Conservation (phyloP, 2,888 invertebrate species). For the Clivina fossor region DNA sequence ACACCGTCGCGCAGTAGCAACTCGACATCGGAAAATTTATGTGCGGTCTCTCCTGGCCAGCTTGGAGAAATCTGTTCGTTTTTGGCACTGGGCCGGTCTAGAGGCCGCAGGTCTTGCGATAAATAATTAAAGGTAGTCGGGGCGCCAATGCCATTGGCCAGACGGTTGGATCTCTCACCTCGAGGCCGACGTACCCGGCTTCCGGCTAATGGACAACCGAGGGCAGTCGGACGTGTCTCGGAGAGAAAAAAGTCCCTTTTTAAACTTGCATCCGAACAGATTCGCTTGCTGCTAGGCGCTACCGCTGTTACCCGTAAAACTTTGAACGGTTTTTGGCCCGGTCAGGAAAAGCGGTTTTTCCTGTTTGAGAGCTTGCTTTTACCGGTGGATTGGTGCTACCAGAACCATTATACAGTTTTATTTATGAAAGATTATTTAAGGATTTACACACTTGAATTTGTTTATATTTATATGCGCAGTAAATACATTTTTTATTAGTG, state of each 20-base stretch:
- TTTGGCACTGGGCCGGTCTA: constrained; percentile 36
- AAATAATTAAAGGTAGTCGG: constrained; percentile 34
- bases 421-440: too few species aligned
- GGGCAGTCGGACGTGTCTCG: constrained; percentile 39
- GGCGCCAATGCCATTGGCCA: background rate
- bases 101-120: constrained; percentile 37
- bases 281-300: constrained; percentile 3
- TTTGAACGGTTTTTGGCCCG: constrained; percentile 24
- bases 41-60: constrained; percentile 31
- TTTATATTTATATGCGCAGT: too few species aligned
- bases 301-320: too few species aligned
- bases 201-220: constrained; percentile 39
- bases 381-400: too few species aligned
- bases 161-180: background rate
- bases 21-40: constrained; percentile 23
- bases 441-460: too few species aligned
- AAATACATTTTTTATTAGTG: too few species aligned
- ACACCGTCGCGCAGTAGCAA: too few species aligned
- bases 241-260: constrained; percentile 41
- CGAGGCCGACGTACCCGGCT: background rate
- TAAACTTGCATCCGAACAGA: constrained; percentile 40
- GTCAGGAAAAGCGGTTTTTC: too few species aligned
- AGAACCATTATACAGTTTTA: too few species aligned
- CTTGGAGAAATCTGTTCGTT: constrained; percentile 31
- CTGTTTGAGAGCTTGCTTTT: too few species aligned